Percentiles rank a stretch among this genome's conserved stretches.
Evolutionary conservation across 2,113 vertebrate genomes (phyloP).

Genomic region (Potamarius usumacintae): DNA sequence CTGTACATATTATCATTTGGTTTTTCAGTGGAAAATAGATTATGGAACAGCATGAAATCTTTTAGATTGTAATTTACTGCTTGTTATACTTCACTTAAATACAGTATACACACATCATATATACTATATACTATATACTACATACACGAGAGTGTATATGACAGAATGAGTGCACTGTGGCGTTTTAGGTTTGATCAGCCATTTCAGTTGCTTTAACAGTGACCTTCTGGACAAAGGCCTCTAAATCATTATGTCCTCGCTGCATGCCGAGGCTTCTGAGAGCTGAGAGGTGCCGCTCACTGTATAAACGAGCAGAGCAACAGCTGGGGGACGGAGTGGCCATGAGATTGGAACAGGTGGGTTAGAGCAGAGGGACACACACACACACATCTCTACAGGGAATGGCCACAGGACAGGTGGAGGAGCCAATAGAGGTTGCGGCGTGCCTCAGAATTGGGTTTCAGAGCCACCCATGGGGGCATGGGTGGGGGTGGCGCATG

Average conservation of each 20-base stretch:
- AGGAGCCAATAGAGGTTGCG: constrained; percentile 23
- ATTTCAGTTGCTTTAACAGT: not conserved
- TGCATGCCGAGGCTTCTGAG: constrained; percentile 26
- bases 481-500: not conserved
- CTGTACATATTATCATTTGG: not conserved
- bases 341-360: constrained; percentile 52
- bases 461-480: constrained; percentile 48
- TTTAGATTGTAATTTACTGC: not conserved
- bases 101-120: no score
- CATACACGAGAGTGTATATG: no score
- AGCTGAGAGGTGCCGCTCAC: constrained; percentile 36
- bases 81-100: not conserved
- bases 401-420: constrained; percentile 62
- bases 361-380: constrained; percentile 18
- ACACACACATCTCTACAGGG: constrained; percentile 30
- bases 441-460: constrained; percentile 50
- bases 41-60: not conserved
- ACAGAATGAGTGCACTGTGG: not conserved
- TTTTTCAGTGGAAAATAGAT: not conserved
- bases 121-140: not conserved
- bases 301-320: constrained; percentile 29
- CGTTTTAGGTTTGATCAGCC: not conserved
- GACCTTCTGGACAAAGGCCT: constrained; percentile 20
- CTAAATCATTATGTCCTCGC: constrained; percentile 50
- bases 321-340: constrained; percentile 47